Evolutionary conservation across 2,113 vertebrate species (phyloP), one percentile per base, ranked within the genome.

Genomic region (Verasper variegatus): DNA sequence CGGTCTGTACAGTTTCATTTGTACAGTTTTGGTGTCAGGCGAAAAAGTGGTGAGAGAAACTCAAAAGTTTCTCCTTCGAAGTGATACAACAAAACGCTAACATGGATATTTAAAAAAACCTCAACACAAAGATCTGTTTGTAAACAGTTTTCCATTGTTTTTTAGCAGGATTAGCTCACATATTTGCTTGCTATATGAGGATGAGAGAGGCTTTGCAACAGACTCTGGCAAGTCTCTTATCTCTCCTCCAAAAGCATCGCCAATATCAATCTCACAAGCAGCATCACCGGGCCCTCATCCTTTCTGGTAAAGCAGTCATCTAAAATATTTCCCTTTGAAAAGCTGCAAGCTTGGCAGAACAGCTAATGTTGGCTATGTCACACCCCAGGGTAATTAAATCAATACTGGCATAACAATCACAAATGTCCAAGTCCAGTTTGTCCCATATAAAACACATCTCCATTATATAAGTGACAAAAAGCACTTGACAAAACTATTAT

Each of bases 201-300:
- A 57, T 59, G 47, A 63, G 35, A 78, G 55, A n/a, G 31, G 68
- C 65, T 71, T 73, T 81, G 66, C 62, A 68, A 64, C 65, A 81
- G 58, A 83, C 65, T 77, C 76, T 61, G 42, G 37, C 68, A 69
- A 76, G 54, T 31, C 52, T 78, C 71, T 76, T 79, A 76, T 83
- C 81, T 52, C 20, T 74, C 40, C 56, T 74, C 54, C 52, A 77
- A 70, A 69, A n/a, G 51, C 68, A 66, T 81, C 51, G 63, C 64
- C 68, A 76, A 71, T 84, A 77, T 79, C 66, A 35, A 63, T 65
- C 73, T 80, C 61, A 68, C 56, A 79, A 68, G 67, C 63, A 78
- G n/a, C 18, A 35, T 51, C 74, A 68, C 5, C 54, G 15, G 45
- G 64, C 26, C 45, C 26, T 71, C 9, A 12, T 80, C 73, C 75